A percentile compares a stretch with the other conserved stretches of the same genome.
Evolutionary conservation across 2,888 invertebrate genomes (phyloP).

Genomic region (Hyposoter didymator): DNA sequence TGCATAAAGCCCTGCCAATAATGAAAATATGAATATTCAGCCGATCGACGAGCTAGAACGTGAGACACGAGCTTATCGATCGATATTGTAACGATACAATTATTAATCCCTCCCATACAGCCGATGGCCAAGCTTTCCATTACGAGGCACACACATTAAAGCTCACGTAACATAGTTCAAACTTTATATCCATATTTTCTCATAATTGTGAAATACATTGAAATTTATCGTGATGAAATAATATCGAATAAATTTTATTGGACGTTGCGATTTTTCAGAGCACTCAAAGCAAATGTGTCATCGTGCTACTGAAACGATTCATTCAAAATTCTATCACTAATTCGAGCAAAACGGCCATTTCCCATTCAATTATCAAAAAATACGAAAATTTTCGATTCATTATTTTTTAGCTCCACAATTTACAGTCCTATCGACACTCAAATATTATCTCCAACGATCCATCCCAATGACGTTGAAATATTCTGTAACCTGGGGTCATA

Average conservation of each 20-base stretch:
- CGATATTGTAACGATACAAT: slow-evolving; percentile 27
- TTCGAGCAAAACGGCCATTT: neutral
- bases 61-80: slow-evolving; percentile 27
- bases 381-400: neutral
- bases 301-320: neutral
- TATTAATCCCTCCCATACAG: slow-evolving; percentile 1
- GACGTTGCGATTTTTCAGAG: neutral
- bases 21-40: slow-evolving; percentile 79
- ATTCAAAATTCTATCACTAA: neutral
- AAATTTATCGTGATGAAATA: neutral
- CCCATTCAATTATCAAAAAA: neutral
- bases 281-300: neutral
- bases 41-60: slow-evolving; percentile 46
- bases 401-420: too few relatives aligned
- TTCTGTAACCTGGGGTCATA: neutral
- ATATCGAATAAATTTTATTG: neutral
- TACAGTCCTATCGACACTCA: too few relatives aligned
- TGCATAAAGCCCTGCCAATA: slow-evolving; percentile 71
- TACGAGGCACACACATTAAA: neutral
- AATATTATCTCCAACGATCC: too few relatives aligned
- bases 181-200: neutral
- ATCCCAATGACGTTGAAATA: neutral
- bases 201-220: neutral
- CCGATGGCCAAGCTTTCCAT: neutral
- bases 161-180: neutral